Evolutionary conservation across 1,140 invertebrate species (phyloP).

Genomic region (Drosophila lowei): DNA sequence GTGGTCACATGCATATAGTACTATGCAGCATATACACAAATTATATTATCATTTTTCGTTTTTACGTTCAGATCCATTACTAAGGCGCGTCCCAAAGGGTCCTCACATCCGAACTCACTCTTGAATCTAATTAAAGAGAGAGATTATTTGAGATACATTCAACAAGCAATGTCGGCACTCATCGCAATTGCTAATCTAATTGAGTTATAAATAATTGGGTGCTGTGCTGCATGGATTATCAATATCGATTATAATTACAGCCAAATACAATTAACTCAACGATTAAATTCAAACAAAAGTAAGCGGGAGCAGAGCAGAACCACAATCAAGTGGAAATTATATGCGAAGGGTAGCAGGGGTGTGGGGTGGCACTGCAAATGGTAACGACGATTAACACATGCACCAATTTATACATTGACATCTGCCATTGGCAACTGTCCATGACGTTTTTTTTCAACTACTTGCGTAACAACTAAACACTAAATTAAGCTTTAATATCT

Average conservation of each 20-base stretch:
- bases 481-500: constrained; percentile 85
- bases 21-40: constrained; percentile 34
- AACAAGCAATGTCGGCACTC: constrained; percentile 12
- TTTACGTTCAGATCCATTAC: constrained; percentile 71
- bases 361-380: constrained; percentile 8
- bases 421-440: constrained; percentile 20
- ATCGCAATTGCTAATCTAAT: constrained; percentile 43
- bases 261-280: constrained; percentile 67
- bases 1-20: constrained; percentile 35
- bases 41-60: constrained; percentile 17
- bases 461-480: constrained; percentile 72
- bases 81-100: constrained; percentile 72
- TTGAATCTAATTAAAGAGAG: constrained; percentile 67
- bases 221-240: constrained; percentile 22
- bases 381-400: constrained; percentile 57
- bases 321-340: constrained; percentile 19
- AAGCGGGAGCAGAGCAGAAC: constrained; percentile 53
- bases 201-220: constrained; percentile 43
- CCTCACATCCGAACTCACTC: constrained; percentile 65
- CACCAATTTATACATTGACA: constrained; percentile 48
- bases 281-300: constrained; percentile 62
- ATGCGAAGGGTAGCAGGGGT: constrained; percentile 8
- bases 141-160: constrained; percentile 60
- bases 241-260: constrained; percentile 55
- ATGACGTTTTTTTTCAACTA: constrained; percentile 42